Evolutionary conservation across 2,888 invertebrate species (phyloP), one percentile per base, ranked within the genome.

Genomic region (Auanema freiburgensis): DNA sequence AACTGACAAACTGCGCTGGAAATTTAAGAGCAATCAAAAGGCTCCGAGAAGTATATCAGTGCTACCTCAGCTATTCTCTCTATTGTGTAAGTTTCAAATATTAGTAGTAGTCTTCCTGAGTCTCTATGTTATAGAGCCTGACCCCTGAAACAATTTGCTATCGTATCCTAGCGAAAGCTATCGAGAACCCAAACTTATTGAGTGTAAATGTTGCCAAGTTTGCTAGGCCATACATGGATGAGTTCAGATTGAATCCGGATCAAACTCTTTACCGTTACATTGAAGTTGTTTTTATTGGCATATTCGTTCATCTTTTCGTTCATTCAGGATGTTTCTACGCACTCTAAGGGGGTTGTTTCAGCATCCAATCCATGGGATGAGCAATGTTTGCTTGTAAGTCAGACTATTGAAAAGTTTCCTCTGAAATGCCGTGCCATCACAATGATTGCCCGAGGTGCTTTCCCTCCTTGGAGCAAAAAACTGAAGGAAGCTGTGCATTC

Each of bases 141-240:
- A 53, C 59, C n/a, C 43, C 66, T 2, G 71, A 74, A 42, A 63
- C 53, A n/a, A 71, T 74, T 42, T 74, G 74, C 43, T 66, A 71
- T 59, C 64, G 64, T 24, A 71, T 74, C 60, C 64, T 74, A 18
- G 59, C 65, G 43, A 61, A 63, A 21, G 66, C 71, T 3, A 57
- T 74, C 6, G 57, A 52, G 8, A 71, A 71, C 52, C 69, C 71
- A 14, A 66, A 60, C 16, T 55, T 56, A 44, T 66, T 73, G 10
- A 54, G 67, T 10, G 69, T 66, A 5, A 69, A 71, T 50, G 69
- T 77, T 40, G 70, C 69, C 42, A 73, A 73, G 40, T 72, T 66
- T 54, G 77, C 73, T 4, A 65, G 72, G 46, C 76, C 76, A 14
- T 78, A 70, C 62, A 77, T 78, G 69, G 57, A 62, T 10, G 76